Base-by-base conservation (phyloP, 1,140 invertebrate species). In the Zophobas morio region DNA sequence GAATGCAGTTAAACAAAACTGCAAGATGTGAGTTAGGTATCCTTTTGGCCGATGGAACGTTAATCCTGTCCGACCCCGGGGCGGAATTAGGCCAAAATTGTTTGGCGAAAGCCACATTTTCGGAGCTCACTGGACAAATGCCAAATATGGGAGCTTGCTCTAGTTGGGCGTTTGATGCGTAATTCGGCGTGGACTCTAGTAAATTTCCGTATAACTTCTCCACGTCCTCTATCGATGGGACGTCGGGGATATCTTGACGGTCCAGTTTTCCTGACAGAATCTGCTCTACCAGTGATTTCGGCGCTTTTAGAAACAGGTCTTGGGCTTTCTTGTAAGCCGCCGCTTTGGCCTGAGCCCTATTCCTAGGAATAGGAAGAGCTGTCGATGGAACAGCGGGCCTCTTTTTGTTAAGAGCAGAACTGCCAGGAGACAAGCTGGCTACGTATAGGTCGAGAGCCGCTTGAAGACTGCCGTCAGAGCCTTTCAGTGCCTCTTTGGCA, bases 61-160 rank as follows among this genome's bases (percentile, higher is more conserved):
- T 70, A 3, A 81, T 75, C 0, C 80, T 76, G 37, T 81, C 80
- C 0, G 76, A 66, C 1, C 81, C 80, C 0, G 80, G 54, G 2
- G 76, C 70, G 1, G 78, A 74, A 2, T 35, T 66, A 5, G 35
- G 66, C 60, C 71, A 75, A n/a, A 33, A 32, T 2, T 20, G 40
- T 1, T 56, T 1, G 49, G 78, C 56, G n/a, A 1, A 46, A 33
- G 8, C 6, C n/a, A 80, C 70, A 0, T 78, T 71, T 0, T 78
- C 76, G 3, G 32, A 32, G 5, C 47, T 53, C 2, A 79, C 54
- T 2, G 75, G 54, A 8, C 20, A 1, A 40, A 51, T 46, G 20
- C 39, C 56, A n/a, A n/a, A n/a, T n/a, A 73, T 36, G 5, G 6
- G n/a, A n/a, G 1, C 5, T 39, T 2, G 37, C 46, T 73, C 70